Percentiles rank a stretch among this genome's conserved stretches.
phyloP scores from a whole-genome alignment of 1,140 invertebrate species.

The Habropoda laboriosa region DNA sequence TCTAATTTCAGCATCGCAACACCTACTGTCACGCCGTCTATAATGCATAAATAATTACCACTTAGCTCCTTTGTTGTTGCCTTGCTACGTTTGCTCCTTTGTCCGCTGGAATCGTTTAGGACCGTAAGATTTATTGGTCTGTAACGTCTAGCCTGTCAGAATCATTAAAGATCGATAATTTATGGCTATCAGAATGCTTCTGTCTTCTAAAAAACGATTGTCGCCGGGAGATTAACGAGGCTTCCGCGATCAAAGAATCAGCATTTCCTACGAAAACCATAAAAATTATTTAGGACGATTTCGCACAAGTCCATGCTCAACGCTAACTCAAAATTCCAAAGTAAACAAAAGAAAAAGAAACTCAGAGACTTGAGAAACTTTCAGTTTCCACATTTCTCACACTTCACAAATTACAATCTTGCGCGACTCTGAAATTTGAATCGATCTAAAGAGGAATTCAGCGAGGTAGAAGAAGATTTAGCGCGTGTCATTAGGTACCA shows the following conservation, averaged over 20 bases:
- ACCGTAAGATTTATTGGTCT: conserved; percentile 72
- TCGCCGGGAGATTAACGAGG: conserved; percentile 12
- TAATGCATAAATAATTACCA: conserved; percentile 78
- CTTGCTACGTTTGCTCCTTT: conserved; percentile 63
- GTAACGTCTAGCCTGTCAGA: conserved; percentile 56
- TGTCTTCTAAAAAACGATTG: conserved; percentile 54
- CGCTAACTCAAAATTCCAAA: too few relatives aligned
- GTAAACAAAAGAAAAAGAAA: too few relatives aligned
- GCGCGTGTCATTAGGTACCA: neutral
- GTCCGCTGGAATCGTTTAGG: conserved; percentile 66
- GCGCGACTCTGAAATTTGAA: neutral
- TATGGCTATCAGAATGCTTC: conserved; percentile 54
- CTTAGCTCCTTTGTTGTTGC: conserved; percentile 74
- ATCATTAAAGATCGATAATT: conserved; percentile 77
- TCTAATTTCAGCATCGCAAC: conserved; percentile 70
- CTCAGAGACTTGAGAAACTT: too few relatives aligned
- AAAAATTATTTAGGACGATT: too few relatives aligned
- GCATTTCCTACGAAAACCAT: too few relatives aligned
- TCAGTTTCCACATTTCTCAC: too few relatives aligned
- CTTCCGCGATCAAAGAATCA: too few relatives aligned
- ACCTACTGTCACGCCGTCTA: conserved; percentile 51
- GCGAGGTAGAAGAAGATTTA: conserved; percentile 14
- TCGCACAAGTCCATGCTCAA: too few relatives aligned
- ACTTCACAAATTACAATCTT: neutral
- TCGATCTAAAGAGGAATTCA: neutral